Conservation (phyloP, 1,140 invertebrate species). For the Ceratitis capitata region DNA sequence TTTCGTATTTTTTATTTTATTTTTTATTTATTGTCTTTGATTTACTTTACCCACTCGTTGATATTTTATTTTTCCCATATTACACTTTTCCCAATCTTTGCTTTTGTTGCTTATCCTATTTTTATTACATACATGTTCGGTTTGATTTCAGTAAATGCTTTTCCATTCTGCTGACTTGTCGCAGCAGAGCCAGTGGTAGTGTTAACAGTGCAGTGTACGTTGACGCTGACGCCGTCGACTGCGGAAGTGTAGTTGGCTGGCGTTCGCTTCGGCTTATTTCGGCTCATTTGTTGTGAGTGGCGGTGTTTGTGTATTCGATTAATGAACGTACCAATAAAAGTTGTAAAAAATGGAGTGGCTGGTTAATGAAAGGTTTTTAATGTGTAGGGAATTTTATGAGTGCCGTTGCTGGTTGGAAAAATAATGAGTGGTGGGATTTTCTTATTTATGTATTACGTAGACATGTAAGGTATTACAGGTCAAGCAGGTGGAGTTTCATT, state of each 20-base stretch:
- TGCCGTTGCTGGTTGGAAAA: neutral
- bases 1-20: neutral
- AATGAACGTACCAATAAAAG: neutral
- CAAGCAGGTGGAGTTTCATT: too few relatives aligned
- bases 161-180: neutral
- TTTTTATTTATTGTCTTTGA: neutral
- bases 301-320: conserved; percentile 19
- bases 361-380: conserved; percentile 22
- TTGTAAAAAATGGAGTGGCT: neutral
- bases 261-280: conserved; percentile 10
- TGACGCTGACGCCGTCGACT: neutral
- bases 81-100: neutral
- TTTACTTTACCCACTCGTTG: neutral
- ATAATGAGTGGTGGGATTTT: neutral
- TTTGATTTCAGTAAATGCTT: conserved; percentile 11
- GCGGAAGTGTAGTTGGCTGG: conserved; percentile 16
- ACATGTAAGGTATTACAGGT: too few relatives aligned
- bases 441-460: neutral
- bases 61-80: neutral
- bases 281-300: conserved; percentile 27
- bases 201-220: neutral
- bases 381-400: neutral
- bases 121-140: conserved; percentile 1
- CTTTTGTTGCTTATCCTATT: conserved; percentile 16
- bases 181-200: neutral